These are phyloP conservation scores for Himalopsyche kuldschensis DNA, from an alignment of 2,888 invertebrate genomes.

Conservation along the genomic window DNA sequence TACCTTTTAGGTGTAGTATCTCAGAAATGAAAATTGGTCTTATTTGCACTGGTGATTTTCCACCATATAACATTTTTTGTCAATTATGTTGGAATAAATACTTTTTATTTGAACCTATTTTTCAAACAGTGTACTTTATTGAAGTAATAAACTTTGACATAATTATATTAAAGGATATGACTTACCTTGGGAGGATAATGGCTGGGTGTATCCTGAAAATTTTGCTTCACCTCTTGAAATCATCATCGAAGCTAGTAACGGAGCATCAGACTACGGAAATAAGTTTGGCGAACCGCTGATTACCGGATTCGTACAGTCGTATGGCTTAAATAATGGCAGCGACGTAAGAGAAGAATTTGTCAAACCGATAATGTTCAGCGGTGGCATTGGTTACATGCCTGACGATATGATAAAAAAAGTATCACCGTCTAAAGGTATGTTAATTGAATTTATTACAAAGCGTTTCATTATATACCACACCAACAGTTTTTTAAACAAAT, in stretches of 20 bases:
- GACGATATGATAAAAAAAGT: constrained; percentile 78
- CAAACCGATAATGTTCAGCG: constrained; percentile 99
- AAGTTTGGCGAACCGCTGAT: constrained; percentile 98
- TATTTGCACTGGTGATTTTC: too few species aligned
- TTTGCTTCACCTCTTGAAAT: constrained; percentile 90
- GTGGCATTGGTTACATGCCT: constrained; percentile 91
- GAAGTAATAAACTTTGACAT: not conserved
- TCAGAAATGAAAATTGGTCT: too few species aligned
- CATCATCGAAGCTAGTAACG: constrained; percentile 94
- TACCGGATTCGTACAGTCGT: constrained; percentile 87
- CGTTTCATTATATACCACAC: not conserved
- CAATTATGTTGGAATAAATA: too few species aligned
- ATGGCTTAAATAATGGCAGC: constrained; percentile 71
- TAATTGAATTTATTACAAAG: not conserved
- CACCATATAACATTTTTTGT: too few species aligned
- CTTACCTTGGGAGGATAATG: constrained; percentile 83
- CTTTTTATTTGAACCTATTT: not conserved
- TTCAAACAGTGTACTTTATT: constrained; percentile 26
- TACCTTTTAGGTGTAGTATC: too few species aligned
- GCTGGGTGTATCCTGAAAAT: constrained; percentile 78
- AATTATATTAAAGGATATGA: constrained; percentile 65
- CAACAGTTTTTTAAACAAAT: not conserved
- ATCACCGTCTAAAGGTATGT: constrained; percentile 68
- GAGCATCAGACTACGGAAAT: constrained; percentile 98
- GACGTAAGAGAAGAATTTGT: constrained; percentile 86